Base-by-base conservation (phyloP, 2,797 vertebrate genomes). In the Cryptoprocta ferox region DNA sequence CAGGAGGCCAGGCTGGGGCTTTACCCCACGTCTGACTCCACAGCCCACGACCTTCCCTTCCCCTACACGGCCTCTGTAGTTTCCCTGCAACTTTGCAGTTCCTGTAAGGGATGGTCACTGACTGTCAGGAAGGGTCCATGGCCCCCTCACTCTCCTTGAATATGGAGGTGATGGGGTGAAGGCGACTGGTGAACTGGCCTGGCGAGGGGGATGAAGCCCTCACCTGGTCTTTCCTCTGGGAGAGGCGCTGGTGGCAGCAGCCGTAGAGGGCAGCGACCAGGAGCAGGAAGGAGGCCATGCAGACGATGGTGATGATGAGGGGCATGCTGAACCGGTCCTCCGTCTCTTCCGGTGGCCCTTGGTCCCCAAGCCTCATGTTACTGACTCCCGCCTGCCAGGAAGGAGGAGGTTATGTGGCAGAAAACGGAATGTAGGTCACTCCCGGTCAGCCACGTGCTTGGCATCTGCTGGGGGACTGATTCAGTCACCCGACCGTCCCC, bases 221-320 rank as follows among this genome's bases (percentile, higher is more conserved):
- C 73, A 99, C 99, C 98, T 99, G 99, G 56, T 99, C 99, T 98
- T 99, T 99, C 96, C 98, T 98, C 0, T 98, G 98, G 50, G 99
- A 98, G 68, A 99, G 97, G 30, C 98, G 99, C 96, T 99, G 99
- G 98, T 99, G 99, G 97, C 98, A 99, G 93, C 99, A 99, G 96
- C 99, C 98, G 0, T 99, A 99, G 94, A 99, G 97, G 70, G 99
- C 98, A 0, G 98, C 98, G 0, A 98, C 42, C 0, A 99, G 98
- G n/a, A 99, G 98, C 91, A 99, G 96, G 66, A 98, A 98, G 21
- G 98, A 98, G 0, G 99, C 99, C 98, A 99, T 98, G 78, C 98
- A 98, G 92, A 99, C 82, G 1, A 99, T 99, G 90, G 99, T 99
- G 97, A 99, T 99, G 98, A 99, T 99, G 13, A 99, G 98, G 0